Percentiles rank a stretch among this genome's conserved stretches.
These are phyloP conservation scores for Polydrusus pterygomalis DNA, from an alignment of 2,888 invertebrate genomes.

Conservation along the genomic window DNA sequence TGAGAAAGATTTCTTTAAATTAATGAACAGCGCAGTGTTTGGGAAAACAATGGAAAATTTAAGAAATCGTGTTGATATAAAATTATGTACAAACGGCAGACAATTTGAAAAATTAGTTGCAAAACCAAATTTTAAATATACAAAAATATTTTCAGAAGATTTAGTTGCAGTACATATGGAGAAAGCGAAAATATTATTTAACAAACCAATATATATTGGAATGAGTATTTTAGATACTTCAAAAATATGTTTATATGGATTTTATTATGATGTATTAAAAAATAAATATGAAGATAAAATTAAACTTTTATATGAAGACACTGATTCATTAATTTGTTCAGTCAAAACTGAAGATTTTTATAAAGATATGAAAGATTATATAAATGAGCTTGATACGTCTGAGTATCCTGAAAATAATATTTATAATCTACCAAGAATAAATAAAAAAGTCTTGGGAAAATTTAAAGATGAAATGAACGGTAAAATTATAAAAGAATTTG, in stretches of 20 bases:
- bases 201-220: neutral
- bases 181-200: neutral
- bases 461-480: constrained; percentile 1
- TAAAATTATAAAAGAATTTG: constrained; percentile 2
- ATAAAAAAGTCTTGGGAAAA: neutral
- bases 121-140: neutral
- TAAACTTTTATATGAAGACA: too few relatives aligned
- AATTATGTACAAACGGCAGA: neutral
- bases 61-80: constrained; percentile 1
- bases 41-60: constrained; percentile 5
- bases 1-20: constrained; percentile 29
- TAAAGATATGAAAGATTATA: neutral
- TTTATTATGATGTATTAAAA: neutral
- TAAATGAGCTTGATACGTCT: neutral
- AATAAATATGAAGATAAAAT: neutral
- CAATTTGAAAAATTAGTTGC: neutral
- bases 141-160: neutral
- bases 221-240: neutral
- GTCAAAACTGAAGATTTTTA: too few relatives aligned
- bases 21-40: constrained; percentile 21
- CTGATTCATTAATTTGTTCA: too few relatives aligned
- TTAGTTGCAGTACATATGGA: neutral
- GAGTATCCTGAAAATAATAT: neutral
- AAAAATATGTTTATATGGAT: neutral
- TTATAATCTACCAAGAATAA: neutral